These are phyloP conservation scores for Drosophila parabipectinata DNA, from an alignment of 1,140 invertebrate genomes.

Conservation along the genomic window DNA sequence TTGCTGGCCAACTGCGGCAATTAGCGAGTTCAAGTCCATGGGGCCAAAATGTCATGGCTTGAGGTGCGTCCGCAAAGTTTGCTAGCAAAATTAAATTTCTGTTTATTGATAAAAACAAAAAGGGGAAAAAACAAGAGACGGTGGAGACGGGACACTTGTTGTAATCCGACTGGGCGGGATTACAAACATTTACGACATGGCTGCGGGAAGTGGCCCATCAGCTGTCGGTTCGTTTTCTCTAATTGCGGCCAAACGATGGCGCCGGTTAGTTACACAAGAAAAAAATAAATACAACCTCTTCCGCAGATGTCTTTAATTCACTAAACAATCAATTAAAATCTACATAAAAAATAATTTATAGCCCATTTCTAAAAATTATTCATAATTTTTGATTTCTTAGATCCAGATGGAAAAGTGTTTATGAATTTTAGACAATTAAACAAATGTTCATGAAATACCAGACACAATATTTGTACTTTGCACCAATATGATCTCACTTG, in stretches of 20 bases:
- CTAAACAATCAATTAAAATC: neutral
- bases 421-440: neutral
- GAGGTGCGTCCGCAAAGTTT: slow-evolving; percentile 40
- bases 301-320: neutral
- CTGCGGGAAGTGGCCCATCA: slow-evolving; percentile 33
- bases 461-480: neutral
- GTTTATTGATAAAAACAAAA: slow-evolving; percentile 58
- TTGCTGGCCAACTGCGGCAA: slow-evolving; percentile 48
- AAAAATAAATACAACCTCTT: neutral
- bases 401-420: neutral
- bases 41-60: slow-evolving; percentile 55
- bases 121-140: neutral
- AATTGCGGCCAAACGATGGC: slow-evolving; percentile 45
- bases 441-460: neutral
- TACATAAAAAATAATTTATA: neutral
- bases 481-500: neutral
- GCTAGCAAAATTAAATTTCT: slow-evolving; percentile 56
- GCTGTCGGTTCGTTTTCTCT: slow-evolving; percentile 24
- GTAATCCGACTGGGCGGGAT: slow-evolving; percentile 37
- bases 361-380: too few species aligned
- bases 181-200: slow-evolving; percentile 24
- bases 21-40: slow-evolving; percentile 40
- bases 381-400: neutral
- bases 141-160: slow-evolving; percentile 62
- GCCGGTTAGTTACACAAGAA: slow-evolving; percentile 33